These are phyloP conservation scores for Oceanites oceanicus DNA, from an alignment of 2,113 vertebrate species.

Conservation along the genomic window DNA sequence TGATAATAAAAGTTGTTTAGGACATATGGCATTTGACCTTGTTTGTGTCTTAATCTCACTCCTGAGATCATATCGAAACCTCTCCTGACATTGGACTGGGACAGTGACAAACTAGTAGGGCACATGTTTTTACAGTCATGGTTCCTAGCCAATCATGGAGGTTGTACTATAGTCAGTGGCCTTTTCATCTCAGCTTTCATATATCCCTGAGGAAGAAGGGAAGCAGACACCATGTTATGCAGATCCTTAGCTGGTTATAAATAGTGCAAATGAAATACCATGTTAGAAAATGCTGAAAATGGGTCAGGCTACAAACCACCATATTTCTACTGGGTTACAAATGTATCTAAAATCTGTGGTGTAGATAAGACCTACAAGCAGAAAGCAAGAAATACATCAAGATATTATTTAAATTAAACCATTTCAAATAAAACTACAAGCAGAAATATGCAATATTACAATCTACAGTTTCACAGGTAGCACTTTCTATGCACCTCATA, in stretches of 20 bases:
- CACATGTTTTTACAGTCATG: neutral
- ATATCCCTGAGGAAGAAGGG: neutral
- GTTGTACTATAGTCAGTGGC: neutral
- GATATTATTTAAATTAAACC: neutral
- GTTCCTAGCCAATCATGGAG: neutral
- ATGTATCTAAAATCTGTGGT: neutral
- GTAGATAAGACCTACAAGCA: neutral
- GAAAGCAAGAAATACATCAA: neutral
- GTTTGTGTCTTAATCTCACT: no score
- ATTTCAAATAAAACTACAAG: neutral
- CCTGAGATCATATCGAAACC: no score
- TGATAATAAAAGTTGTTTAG: no score
- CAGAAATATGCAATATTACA: neutral
- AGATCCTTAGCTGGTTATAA: neutral
- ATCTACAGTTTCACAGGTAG: neutral
- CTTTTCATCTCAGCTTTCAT: neutral
- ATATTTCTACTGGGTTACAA: neutral
- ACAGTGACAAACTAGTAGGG: neutral
- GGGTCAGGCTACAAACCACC: neutral
- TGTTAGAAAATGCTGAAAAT: neutral
- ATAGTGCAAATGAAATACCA: neutral
- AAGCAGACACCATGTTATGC: neutral
- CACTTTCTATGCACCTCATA: neutral
- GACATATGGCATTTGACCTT: no score
- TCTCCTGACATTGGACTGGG: no score